phyloP scores from a whole-genome alignment of 2,113 vertebrate genomes.

The Gymnobelideus leadbeateri region DNA sequence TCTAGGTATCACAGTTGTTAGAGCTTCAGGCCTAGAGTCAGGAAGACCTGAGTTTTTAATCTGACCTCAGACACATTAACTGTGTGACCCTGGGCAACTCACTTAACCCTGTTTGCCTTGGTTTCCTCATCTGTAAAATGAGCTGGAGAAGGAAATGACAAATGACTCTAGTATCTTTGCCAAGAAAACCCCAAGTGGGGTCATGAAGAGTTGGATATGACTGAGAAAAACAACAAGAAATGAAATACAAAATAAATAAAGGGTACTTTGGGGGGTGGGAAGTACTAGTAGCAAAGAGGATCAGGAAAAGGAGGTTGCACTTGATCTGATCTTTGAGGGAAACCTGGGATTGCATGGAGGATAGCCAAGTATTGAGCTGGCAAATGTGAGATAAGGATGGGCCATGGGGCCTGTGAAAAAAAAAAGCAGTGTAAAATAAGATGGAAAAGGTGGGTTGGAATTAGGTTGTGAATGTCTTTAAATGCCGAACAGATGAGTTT shows the following conservation, averaged over 20 bases:
- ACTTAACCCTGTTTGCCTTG: background rate
- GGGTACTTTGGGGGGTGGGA: background rate
- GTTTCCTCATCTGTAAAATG: background rate
- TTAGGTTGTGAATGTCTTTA: background rate
- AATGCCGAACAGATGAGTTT: background rate
- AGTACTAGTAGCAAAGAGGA: background rate
- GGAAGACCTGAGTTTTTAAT: too few species aligned
- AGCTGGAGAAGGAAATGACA: background rate
- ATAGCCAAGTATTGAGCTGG: background rate
- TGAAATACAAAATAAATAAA: background rate
- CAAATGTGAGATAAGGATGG: background rate
- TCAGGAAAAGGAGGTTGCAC: background rate
- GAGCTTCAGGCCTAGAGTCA: too few species aligned
- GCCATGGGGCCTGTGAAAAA: background rate
- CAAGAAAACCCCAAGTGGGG: background rate
- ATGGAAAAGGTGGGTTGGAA: background rate
- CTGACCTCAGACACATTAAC: too few species aligned
- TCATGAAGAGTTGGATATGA: background rate
- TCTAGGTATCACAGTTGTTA: too few species aligned
- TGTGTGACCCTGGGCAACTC: background rate
- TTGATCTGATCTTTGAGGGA: background rate
- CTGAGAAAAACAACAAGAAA: background rate
- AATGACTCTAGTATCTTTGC: background rate
- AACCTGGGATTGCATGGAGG: background rate
- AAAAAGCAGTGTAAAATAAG: background rate